These are phyloP conservation scores for Columba guinea DNA, from an alignment of 2,797 vertebrate genomes.

Conservation along the genomic window DNA sequence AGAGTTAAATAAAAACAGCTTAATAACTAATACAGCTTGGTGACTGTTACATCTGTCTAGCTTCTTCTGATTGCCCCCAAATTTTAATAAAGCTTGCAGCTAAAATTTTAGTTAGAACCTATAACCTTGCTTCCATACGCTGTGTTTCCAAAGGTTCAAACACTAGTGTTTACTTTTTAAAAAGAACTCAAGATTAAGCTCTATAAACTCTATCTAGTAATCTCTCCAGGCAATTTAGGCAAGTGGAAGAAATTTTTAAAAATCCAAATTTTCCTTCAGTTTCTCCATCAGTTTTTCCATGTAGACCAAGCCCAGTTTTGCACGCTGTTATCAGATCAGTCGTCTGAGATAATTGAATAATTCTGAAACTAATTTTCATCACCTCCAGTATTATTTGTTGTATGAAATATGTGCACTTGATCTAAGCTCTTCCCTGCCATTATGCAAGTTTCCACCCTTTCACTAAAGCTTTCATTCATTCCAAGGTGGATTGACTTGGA, in stretches of 20 bases:
- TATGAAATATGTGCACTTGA: background rate
- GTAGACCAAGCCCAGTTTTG: background rate
- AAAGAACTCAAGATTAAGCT: background rate
- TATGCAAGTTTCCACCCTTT: background rate
- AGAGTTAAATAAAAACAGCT: slow-evolving; percentile 10
- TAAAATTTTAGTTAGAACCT: background rate
- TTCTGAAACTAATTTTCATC: background rate
- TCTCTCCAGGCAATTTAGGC: background rate
- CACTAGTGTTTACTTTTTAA: background rate
- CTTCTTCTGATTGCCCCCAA: background rate
- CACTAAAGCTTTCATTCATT: background rate
- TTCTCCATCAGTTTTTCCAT: background rate
- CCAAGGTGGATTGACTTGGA: background rate
- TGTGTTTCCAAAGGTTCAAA: background rate
- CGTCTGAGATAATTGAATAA: background rate
- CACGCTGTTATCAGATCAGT: background rate
- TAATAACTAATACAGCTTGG: background rate
- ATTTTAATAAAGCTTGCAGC: background rate
- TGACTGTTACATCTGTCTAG: background rate
- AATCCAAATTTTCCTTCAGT: background rate
- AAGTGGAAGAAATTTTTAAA: background rate
- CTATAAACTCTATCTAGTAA: background rate
- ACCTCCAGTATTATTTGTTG: background rate
- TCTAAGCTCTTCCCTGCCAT: background rate
- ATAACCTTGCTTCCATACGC: background rate